A percentile compares a stretch with the other conserved stretches of the same genome.
These are phyloP conservation scores for Dryas iulia DNA, from an alignment of 1,140 invertebrate species.

Conservation along the genomic window DNA sequence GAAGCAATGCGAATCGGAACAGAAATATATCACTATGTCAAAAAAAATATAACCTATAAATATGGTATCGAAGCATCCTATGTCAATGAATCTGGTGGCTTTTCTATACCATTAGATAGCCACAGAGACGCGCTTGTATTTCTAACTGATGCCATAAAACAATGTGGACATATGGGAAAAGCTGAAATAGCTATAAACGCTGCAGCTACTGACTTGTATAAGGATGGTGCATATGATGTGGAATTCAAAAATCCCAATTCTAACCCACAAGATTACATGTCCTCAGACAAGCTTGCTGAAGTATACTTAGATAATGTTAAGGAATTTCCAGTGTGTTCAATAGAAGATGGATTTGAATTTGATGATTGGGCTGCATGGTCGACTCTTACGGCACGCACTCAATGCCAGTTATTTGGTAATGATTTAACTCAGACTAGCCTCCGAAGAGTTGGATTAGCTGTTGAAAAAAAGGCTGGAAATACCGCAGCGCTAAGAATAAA, in stretches of 20 bases:
- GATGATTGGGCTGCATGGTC: conserved; percentile 97
- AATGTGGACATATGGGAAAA: conserved; percentile 94
- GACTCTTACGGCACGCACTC: conserved; percentile 86
- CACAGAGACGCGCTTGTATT: conserved; percentile 95
- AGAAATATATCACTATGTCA: conserved; percentile 97
- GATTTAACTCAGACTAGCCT: conserved; percentile 94
- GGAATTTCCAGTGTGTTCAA: conserved; percentile 96
- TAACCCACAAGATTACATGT: conserved; percentile 88
- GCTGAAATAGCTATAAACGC: conserved; percentile 98
- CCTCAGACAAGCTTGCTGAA: conserved; percentile 89
- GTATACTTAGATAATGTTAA: conserved; percentile 94
- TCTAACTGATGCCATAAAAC: conserved; percentile 94
- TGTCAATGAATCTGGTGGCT: conserved; percentile 98
- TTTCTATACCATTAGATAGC: conserved; percentile 96
- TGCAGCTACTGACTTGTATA: conserved; percentile 95
- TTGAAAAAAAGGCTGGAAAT: conserved; percentile 98
- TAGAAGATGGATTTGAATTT: conserved; percentile 98
- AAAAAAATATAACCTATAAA: conserved; percentile 93
- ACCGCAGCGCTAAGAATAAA: conserved; percentile 97
- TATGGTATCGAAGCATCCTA: conserved; percentile 95
- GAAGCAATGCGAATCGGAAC: conserved; percentile 98
- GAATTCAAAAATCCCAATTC: conserved; percentile 98
- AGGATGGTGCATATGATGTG: conserved; percentile 94
- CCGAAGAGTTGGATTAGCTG: conserved; percentile 93
- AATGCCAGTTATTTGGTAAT: conserved; percentile 94